phyloP scores from a whole-genome alignment of 2,888 invertebrate genomes.

The Onthophagus sagittarius region DNA sequence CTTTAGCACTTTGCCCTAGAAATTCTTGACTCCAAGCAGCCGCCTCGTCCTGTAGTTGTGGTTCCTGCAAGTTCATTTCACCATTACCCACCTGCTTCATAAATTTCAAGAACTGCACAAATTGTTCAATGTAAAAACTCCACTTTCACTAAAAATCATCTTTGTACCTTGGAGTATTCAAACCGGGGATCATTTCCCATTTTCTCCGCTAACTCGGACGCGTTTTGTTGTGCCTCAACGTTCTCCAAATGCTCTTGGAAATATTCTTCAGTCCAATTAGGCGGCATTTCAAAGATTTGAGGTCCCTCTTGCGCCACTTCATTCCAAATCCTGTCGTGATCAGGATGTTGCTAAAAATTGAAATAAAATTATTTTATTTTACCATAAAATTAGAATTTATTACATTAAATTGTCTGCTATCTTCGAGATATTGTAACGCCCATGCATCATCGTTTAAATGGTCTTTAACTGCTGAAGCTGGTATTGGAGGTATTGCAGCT shows the following conservation, averaged over 20 bases:
- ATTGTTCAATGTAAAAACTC: constrained; percentile 17
- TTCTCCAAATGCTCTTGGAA: constrained; percentile 40
- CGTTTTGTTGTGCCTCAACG: constrained; percentile 53
- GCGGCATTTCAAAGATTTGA: constrained; percentile 44
- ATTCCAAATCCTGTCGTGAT: constrained; percentile 56
- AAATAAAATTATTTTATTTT: not conserved
- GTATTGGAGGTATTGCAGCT: constrained; percentile 49
- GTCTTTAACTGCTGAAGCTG: constrained; percentile 48
- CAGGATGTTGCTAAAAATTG: constrained; percentile 38
- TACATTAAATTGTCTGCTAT: constrained; percentile 50
- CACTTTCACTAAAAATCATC: constrained; percentile 4
- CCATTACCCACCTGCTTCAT: constrained; percentile 74
- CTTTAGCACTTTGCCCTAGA: constrained; percentile 39
- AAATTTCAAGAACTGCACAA: constrained; percentile 73
- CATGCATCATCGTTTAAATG: constrained; percentile 51
- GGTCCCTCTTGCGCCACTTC: constrained; percentile 44
- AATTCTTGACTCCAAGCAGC: constrained; percentile 52
- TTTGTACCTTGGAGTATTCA: constrained; percentile 63
- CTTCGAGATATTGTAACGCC: constrained; percentile 56
- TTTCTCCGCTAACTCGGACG: constrained; percentile 57
- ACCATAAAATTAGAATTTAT: constrained; percentile 20
- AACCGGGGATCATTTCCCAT: constrained; percentile 62
- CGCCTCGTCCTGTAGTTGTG: constrained; percentile 43
- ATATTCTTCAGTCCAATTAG: constrained; percentile 65
- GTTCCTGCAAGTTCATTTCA: constrained; percentile 56